Base-by-base conservation (phyloP, 2,888 invertebrate species). In the Tenthredo mesomela region DNA sequence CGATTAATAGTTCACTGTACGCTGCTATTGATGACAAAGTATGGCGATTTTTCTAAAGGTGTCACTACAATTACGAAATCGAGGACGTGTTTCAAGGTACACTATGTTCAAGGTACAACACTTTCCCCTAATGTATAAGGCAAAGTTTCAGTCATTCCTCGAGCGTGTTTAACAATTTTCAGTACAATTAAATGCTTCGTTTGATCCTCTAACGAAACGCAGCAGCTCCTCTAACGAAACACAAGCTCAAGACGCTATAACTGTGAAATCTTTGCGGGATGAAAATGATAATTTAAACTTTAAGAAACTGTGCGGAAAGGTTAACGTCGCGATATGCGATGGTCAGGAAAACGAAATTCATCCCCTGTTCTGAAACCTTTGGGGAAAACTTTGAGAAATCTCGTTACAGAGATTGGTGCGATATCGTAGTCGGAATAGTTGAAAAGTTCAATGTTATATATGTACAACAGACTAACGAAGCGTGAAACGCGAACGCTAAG, bases 371-470 rank as follows among this genome's bases (percentile, higher is more conserved):
- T n/a, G 43, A 21, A 12, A 9, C 10, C 7, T 21, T 73, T 73
- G 18, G 21, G 9, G 10, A 29, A 73, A 43, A 43, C 73, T 73
- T 29, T 25, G 37, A 12, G 40, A 40, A 80, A 80, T 80, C 80
- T 80, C 80, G 80, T 80, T 80, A 61, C 40, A 58, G 37, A 61
- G 61, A 80, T 80, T 80, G 80, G 12, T 21, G 61, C 61, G 33
- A 58, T 61, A 58, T 80, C 58, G 58, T 21, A 21, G 61, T 21
- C 37, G n/a, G 61, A 80, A 61, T 80, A 61, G 58, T 40, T 61
- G 1, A 61, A 80, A 80, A 80, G 61, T 80, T 80, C 80, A 37
- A 80, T 58, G 12, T 33, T 33, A 54, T 54, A 77, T 54, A 29
- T 25, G 21, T n/a, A 50, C 50, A 50, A n/a, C 6, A 5, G 67